Conservation (phyloP, 2,888 invertebrate genomes). For the Acanthacorydalis orientalis region DNA sequence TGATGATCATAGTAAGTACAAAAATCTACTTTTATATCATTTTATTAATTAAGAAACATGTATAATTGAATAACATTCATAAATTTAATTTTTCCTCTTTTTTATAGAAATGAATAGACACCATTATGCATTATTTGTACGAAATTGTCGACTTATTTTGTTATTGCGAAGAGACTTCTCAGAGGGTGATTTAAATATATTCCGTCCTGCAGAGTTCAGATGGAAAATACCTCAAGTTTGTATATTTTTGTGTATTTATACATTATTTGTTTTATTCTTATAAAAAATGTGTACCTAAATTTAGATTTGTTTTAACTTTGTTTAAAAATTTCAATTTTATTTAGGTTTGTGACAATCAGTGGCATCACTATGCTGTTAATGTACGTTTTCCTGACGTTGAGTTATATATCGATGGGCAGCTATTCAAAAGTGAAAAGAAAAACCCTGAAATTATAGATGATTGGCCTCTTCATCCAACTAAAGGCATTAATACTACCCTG, state of each 20-base stretch:
- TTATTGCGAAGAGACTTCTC: conserved; percentile 71
- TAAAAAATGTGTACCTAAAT: not conserved
- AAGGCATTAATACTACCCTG: conserved; percentile 82
- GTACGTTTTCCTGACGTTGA: conserved; percentile 84
- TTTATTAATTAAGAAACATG: not conserved
- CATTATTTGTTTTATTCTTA: not conserved
- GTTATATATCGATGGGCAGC: conserved; percentile 75
- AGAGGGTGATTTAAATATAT: conserved; percentile 82
- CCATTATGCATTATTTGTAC: conserved; percentile 92
- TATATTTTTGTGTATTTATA: not conserved
- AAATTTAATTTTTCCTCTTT: conserved; percentile 7
- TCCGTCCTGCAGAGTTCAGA: conserved; percentile 96
- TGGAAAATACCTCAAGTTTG: conserved; percentile 85
- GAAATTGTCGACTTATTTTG: conserved; percentile 91
- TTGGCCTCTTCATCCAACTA: conserved; percentile 95
- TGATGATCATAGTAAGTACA: conserved; percentile 82
- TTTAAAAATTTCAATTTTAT: not conserved
- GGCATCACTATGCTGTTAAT: conserved; percentile 96
- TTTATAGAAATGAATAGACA: conserved; percentile 92
- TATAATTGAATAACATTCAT: not conserved
- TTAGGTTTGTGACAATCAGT: conserved; percentile 88
- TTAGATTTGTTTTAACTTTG: not conserved
- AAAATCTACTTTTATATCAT: conserved; percentile 2
- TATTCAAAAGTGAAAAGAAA: conserved; percentile 43
- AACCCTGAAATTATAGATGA: conserved; percentile 98